Conservation (phyloP, 2,113 vertebrate genomes). For the Bungarus multicinctus region DNA sequence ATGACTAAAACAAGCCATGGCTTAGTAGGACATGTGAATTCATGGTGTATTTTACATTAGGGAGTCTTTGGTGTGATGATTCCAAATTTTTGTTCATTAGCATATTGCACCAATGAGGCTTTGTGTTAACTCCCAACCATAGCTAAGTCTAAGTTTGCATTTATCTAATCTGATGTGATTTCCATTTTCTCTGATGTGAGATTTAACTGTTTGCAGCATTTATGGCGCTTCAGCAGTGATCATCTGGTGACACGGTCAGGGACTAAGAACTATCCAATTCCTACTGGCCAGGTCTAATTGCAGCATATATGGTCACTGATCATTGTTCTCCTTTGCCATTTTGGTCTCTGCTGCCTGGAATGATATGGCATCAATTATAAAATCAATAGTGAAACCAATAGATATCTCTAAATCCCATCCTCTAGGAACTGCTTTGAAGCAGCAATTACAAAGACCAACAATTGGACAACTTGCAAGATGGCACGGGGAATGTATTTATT, state of each 20-base stretch:
- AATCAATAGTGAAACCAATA: not conserved
- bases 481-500: not conserved
- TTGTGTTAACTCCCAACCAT: not conserved
- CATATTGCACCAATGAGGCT: not conserved
- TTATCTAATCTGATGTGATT: not conserved
- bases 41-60: not conserved
- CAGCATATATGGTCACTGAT: not conserved
- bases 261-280: not conserved
- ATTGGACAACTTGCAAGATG: not conserved
- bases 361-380: not conserved
- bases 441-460: not conserved
- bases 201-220: not conserved
- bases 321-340: not conserved
- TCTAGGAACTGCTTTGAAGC: not conserved
- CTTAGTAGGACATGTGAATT: not conserved
- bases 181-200: not conserved
- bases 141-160: not conserved
- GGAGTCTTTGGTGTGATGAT: not conserved
- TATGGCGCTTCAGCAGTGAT: not conserved
- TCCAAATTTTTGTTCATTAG: not conserved
- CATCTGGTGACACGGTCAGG: not conserved
- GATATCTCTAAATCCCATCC: not conserved
- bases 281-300: not conserved
- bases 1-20: not conserved
- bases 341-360: not conserved